Base-by-base conservation (phyloP, 2,113 vertebrate species). In the Macquaria australasica region DNA sequence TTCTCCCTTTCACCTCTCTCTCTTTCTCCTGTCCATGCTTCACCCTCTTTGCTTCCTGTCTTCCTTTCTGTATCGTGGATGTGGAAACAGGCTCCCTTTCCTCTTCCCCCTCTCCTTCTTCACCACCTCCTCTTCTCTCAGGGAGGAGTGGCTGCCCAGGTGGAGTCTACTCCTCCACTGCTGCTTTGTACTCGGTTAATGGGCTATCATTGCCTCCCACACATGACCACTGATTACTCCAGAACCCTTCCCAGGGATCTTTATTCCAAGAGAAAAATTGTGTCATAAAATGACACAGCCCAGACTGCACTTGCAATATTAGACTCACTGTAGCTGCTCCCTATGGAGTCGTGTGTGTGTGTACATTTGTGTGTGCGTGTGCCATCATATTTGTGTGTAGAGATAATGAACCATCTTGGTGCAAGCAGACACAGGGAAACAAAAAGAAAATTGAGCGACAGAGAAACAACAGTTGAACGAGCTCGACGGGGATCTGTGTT, bases 291-390 rank as follows among this genome's bases (percentile, higher is more conserved):
- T 82, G 92, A 89, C 90, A 91, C 89, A 83, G 87, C 90, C 92
- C 87, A 90, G 92, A 93, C 87, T 92, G 86, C 90, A 88, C 86
- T 88, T 86, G 94, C 93, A 93, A 94, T 94, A 94, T 92, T 91
- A 90, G 73, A 92, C 90, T 88, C 84, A 83, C 73, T 51, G 66
- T 91, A 88, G 90, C 86, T 87, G 86, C 86, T 93, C 90, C 83
- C 83, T 66, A 51, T 72, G 84, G 91, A 93, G 87, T 66, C 31
- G 10, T 85, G 67, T 84, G 63, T 78, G 68, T 79, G 59, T 34
- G 39, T 68, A 8, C 7, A 6, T 39, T 39, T 77, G 75, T 71
- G 58, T 67, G 75, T 39, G 82, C 9, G 86, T 18, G 77, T 53
- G 75, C 77, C 62, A 50, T 83, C 81, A 84, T 79, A 76, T 87